Base-by-base conservation (phyloP, 2,797 vertebrate species). In the Hylomyscus alleni region DNA sequence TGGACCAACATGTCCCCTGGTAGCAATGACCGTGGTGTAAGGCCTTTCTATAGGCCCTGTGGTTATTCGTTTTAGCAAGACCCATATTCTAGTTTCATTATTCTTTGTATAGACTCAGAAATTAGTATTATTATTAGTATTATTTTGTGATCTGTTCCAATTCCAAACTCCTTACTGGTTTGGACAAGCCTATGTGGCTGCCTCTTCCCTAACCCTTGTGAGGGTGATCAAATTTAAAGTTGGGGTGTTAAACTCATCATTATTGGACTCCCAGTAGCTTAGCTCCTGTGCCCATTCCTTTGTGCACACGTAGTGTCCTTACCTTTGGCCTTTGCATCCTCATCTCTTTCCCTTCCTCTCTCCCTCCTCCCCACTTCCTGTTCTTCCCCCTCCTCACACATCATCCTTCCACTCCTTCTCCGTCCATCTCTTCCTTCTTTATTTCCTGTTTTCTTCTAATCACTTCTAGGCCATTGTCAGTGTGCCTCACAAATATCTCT, bases 401-500 rank as follows among this genome's bases (percentile, higher is more conserved):
- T 40, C 22, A 67, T 83, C 14, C 10, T 24, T 60, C n/a, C 20
- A 31, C 76, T 83, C 17, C 44, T 89, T 22, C 22, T 34, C 40
- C 10, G 11, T 34, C 40, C 52, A 50, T 52, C 9, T n/a, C 22
- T 40, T 37, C 29, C n/a, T 69, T 40, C 58, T 67, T 13, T 9
- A 13, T 29, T 72, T 37, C 22, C 56, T 73, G 15, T 26, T 50
- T 60, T 37, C 54, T 92, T 75, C 34, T 24, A 76, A 62, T 80
- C 91, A 84, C 3, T 90, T 90, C 62, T 93, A 96, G 95, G 24
- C 50, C 60, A 52, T 89, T 67, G 78, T 47, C 80, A 89, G 2
- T 26, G 10, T 40, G 91, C 40, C 77, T 44, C 54, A 95, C 60
- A 93, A 95, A 91, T 73, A 52, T 80, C 77, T 95, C 88, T 91